Percentiles rank a stretch among this genome's conserved stretches.
Evolutionary conservation across 2,888 invertebrate genomes (phyloP).

Genomic region (Hyposoter dolosus): DNA sequence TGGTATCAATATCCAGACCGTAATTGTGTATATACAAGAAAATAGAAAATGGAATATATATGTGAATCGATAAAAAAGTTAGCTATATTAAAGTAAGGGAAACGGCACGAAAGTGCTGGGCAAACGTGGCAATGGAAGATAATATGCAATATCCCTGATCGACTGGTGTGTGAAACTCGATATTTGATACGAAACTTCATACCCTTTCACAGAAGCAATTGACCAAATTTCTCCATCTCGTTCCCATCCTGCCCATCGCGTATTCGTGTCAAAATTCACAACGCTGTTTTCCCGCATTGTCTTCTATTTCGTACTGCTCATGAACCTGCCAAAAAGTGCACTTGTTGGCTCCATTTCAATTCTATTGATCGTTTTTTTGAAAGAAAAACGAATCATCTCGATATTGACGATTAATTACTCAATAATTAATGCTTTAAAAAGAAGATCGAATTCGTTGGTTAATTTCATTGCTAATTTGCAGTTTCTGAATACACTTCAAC

Average conservation of each 20-base stretch:
- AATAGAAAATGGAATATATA: neutral
- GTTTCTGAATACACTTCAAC: neutral
- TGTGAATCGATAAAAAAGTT: conserved; percentile 13
- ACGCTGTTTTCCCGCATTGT: neutral
- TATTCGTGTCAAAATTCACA: conserved; percentile 17
- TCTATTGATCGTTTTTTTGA: neutral
- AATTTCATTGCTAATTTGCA: neutral
- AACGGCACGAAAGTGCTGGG: conserved; percentile 44
- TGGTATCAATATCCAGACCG: conserved; percentile 34
- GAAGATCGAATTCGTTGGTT: neutral
- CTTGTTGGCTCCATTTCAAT: neutral
- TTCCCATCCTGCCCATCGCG: conserved; percentile 5
- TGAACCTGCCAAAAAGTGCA: neutral
- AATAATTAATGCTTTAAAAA: neutral
- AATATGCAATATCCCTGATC: conserved; percentile 70
- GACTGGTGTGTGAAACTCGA: conserved; percentile 60
- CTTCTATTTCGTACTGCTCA: neutral
- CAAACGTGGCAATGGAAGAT: conserved; percentile 61
- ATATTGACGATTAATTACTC: neutral
- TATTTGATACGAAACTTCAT: conserved; percentile 69
- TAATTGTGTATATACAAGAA: neutral
- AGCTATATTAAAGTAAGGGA: neutral
- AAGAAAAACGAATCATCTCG: neutral
- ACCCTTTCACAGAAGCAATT: conserved; percentile 47
- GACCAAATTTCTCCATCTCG: conserved; percentile 48